Percentiles rank a stretch among this genome's conserved stretches.
phyloP scores from a whole-genome alignment of 2,888 invertebrate species.

The Leptarthrus brevirostris region DNA sequence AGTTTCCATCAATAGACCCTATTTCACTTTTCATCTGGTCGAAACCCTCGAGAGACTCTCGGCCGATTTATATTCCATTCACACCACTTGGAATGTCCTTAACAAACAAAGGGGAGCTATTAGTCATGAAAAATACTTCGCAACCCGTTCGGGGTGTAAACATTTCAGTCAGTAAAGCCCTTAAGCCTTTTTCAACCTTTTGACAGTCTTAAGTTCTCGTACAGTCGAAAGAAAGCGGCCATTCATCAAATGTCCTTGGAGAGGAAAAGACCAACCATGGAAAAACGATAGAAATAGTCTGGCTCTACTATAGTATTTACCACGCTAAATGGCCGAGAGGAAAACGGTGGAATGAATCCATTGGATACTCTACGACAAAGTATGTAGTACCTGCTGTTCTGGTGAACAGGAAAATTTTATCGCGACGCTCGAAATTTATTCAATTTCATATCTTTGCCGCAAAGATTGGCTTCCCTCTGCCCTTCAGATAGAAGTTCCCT shows the following conservation, averaged over 20 bases:
- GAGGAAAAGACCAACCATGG: slow-evolving; percentile 46
- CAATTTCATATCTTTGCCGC: slow-evolving; percentile 50
- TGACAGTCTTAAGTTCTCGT: neutral
- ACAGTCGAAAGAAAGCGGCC: slow-evolving; percentile 27
- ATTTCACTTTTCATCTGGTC: slow-evolving; percentile 1
- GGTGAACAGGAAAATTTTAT: slow-evolving; percentile 30
- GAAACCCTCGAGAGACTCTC: neutral
- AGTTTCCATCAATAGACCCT: neutral
- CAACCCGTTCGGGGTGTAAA: slow-evolving; percentile 36
- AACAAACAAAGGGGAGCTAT: slow-evolving; percentile 16
- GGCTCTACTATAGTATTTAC: neutral
- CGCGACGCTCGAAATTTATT: slow-evolving; percentile 50
- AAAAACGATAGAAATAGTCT: slow-evolving; percentile 49
- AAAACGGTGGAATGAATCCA: neutral
- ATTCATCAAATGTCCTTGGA: slow-evolving; percentile 51
- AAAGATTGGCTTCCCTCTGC: slow-evolving; percentile 20
- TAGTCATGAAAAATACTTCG: slow-evolving; percentile 32
- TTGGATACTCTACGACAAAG: too few relatives aligned
- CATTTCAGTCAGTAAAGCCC: slow-evolving; percentile 25
- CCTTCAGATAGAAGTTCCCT: slow-evolving; percentile 9
- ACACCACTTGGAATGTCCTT: slow-evolving; percentile 14
- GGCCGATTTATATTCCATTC: slow-evolving; percentile 32
- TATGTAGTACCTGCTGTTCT: neutral
- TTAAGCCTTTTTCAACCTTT: slow-evolving; percentile 12
- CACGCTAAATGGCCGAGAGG: neutral